Evolutionary conservation across 2,797 vertebrate genomes (phyloP).

Genomic region (Lepidocolaptes lacrymiger): DNA sequence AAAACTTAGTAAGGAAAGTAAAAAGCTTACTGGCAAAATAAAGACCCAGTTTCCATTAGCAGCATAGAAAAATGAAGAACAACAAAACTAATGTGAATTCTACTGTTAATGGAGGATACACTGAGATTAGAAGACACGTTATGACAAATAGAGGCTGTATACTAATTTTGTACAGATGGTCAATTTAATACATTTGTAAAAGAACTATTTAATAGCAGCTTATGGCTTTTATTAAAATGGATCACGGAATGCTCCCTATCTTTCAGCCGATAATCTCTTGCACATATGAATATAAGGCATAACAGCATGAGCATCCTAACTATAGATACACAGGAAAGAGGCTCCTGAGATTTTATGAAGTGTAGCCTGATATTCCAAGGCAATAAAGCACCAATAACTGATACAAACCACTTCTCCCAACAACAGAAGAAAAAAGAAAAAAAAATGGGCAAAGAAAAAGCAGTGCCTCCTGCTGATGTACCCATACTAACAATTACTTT

Average conservation of each 20-base stretch:
- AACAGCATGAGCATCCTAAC: not conserved
- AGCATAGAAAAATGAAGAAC: not conserved
- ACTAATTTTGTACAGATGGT: slow-evolving; percentile 12
- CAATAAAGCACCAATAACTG: not conserved
- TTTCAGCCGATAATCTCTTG: not conserved
- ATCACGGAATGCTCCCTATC: not conserved
- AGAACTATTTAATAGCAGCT: slow-evolving; percentile 32
- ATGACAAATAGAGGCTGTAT: not conserved
- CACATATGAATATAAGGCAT: not conserved
- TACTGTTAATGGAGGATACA: not conserved
- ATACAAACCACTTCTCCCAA: not conserved
- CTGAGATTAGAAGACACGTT: not conserved
- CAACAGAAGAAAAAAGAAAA: not conserved
- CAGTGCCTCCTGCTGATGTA: not conserved
- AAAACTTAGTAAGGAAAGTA: not conserved
- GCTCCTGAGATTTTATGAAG: not conserved
- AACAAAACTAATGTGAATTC: not conserved
- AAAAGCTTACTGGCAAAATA: not conserved
- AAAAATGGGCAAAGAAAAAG: not conserved
- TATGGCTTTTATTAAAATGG: slow-evolving; percentile 32
- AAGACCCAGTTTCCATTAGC: not conserved
- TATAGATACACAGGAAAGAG: not conserved
- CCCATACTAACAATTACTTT: not conserved
- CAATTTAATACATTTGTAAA: slow-evolving; percentile 28
- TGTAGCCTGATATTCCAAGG: not conserved